phyloP scores from a whole-genome alignment of 2,888 invertebrate genomes.

The Torymus aiolomorphi region DNA sequence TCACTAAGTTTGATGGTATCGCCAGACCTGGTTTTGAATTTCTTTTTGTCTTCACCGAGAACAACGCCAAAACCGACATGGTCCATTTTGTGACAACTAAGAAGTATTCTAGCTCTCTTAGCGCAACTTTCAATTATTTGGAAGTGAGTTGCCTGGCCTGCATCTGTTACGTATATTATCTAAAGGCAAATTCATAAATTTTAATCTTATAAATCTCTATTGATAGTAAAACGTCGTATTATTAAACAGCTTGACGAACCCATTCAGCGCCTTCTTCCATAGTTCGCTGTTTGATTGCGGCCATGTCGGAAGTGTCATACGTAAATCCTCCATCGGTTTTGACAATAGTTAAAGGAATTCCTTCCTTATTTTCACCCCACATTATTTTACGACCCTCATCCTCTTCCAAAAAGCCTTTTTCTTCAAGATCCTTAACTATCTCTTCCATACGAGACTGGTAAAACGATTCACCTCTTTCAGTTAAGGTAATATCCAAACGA shows the following conservation, averaged over 20 bases:
- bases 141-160: conserved; percentile 90
- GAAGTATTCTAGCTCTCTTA: conserved; percentile 84
- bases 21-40: conserved; percentile 98
- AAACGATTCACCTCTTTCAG: conserved; percentile 96
- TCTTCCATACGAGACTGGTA: conserved; percentile 94
- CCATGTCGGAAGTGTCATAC: conserved; percentile 98
- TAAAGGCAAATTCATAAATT: conserved; percentile 46
- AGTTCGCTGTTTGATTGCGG: conserved; percentile 89
- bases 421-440: conserved; percentile 85
- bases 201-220: neutral
- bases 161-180: conserved; percentile 87
- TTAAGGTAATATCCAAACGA: conserved; percentile 85
- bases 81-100: conserved; percentile 83
- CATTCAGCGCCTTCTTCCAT: conserved; percentile 91
- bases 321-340: conserved; percentile 98
- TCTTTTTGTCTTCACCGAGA: conserved; percentile 98
- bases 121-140: conserved; percentile 88
- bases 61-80: conserved; percentile 98
- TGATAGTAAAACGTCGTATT: neutral
- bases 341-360: conserved; percentile 93
- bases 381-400: conserved; percentile 90
- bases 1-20: conserved; percentile 93
- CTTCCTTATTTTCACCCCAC: conserved; percentile 84
- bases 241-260: conserved; percentile 74
- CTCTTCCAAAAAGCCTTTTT: conserved; percentile 83